These are phyloP conservation scores for Loriculus beryllinus DNA, from an alignment of 2,797 vertebrate species.

Conservation along the genomic window DNA sequence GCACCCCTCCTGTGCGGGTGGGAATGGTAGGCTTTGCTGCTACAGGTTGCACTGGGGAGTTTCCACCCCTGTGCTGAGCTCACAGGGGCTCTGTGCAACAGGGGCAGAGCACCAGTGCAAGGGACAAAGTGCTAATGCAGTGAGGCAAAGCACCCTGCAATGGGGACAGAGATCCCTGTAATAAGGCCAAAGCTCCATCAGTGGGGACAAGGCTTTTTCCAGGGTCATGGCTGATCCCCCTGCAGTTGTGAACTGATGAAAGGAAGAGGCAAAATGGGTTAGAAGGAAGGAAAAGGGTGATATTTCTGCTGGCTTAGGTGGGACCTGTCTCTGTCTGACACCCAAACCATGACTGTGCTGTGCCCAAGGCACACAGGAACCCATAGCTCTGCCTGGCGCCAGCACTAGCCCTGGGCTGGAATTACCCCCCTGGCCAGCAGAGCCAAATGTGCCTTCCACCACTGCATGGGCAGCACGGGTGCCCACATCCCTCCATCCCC, in stretches of 20 bases:
- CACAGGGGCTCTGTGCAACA: not conserved
- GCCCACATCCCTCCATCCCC: not conserved
- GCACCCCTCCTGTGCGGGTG: fast-evolving
- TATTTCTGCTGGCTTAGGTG: not conserved
- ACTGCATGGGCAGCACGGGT: fast-evolving
- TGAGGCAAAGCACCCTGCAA: not conserved
- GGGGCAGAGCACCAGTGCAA: not conserved
- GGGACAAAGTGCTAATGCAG: not conserved
- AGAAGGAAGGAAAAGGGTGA: not conserved
- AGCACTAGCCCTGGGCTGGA: not conserved
- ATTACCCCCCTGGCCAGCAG: fast-evolving
- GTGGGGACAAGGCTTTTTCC: not conserved
- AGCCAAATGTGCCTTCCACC: fast-evolving
- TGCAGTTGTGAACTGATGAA: not conserved
- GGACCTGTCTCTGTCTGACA: not conserved
- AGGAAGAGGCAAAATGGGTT: not conserved
- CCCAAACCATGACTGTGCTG: fast-evolving
- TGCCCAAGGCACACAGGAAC: not conserved
- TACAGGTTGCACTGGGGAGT: fast-evolving
- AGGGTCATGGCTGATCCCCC: not conserved
- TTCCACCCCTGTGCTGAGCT: not conserved
- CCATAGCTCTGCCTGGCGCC: not conserved
- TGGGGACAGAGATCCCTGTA: not conserved
- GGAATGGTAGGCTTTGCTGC: not conserved
- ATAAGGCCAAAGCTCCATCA: not conserved